Percentiles rank a stretch among this genome's conserved stretches.
These are phyloP conservation scores for Cydia fagiglandana DNA, from an alignment of 1,140 invertebrate genomes.

Conservation along the genomic window DNA sequence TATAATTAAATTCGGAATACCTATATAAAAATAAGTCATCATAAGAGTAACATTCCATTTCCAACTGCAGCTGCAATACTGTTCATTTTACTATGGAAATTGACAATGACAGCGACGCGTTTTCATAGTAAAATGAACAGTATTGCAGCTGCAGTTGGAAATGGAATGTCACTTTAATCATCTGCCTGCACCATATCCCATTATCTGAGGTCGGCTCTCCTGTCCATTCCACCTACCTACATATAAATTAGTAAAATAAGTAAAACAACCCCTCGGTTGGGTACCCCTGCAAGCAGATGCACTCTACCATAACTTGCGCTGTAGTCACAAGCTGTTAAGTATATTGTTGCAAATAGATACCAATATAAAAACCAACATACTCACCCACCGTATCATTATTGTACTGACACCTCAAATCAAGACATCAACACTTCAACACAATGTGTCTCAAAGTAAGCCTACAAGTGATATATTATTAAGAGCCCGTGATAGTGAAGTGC, in stretches of 20 bases:
- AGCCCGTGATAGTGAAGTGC: background rate
- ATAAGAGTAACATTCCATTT: too few species aligned
- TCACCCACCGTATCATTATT: conserved; percentile 28
- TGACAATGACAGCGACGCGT: too few species aligned
- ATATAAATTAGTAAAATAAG: background rate
- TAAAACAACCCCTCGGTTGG: background rate
- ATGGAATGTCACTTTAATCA: too few species aligned
- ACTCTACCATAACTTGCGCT: conserved; percentile 25
- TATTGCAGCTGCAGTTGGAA: too few species aligned
- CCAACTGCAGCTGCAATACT: too few species aligned
- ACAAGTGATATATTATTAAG: background rate
- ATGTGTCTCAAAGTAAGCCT: conserved; percentile 28
- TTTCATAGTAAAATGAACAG: too few species aligned
- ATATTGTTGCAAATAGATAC: conserved; percentile 31
- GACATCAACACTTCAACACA: conserved; percentile 11
- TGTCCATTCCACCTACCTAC: too few species aligned
- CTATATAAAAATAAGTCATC: too few species aligned
- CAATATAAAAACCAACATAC: conserved; percentile 33
- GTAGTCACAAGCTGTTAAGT: conserved; percentile 28
- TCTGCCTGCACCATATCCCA: too few species aligned
- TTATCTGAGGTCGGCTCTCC: too few species aligned
- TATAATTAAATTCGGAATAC: too few species aligned
- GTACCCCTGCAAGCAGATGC: conserved; percentile 20
- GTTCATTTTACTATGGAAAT: too few species aligned
- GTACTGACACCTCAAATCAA: conserved; percentile 25